Evolutionary conservation across 1,140 invertebrate genomes (phyloP).

Genomic region (Cephus cinctus): DNA sequence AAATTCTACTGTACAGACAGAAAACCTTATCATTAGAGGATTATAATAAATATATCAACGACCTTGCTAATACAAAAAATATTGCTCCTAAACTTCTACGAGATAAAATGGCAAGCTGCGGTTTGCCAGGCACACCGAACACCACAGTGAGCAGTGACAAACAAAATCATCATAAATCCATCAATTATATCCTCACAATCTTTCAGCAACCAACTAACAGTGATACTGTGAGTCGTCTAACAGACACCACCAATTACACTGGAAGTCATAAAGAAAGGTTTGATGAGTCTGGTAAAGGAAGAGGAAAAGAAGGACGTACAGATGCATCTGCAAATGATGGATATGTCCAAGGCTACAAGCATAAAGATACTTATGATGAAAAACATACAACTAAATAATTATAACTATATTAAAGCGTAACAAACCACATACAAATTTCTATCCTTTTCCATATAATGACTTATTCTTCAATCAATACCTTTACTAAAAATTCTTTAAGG

Average conservation of each 20-base stretch:
- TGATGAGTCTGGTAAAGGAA: slow-evolving; percentile 54
- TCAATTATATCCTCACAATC: not conserved
- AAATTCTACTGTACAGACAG: slow-evolving; percentile 19
- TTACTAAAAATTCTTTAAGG: too few species aligned
- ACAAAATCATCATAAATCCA: not conserved
- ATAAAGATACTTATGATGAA: slow-evolving; percentile 25
- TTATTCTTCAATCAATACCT: too few species aligned
- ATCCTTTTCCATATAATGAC: slow-evolving; percentile 6
- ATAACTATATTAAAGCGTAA: not conserved
- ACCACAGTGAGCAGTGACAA: slow-evolving; percentile 34
- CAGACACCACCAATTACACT: slow-evolving; percentile 59
- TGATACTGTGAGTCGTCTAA: slow-evolving; percentile 56
- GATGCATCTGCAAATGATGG: slow-evolving; percentile 48
- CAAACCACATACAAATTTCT: too few species aligned
- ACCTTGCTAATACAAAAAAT: slow-evolving; percentile 61
- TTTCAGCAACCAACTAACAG: slow-evolving; percentile 30
- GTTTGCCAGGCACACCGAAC: slow-evolving; percentile 52
- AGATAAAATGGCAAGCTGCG: slow-evolving; percentile 58
- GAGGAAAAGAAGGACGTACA: slow-evolving; percentile 52
- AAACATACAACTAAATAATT: not conserved
- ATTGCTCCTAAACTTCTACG: slow-evolving; percentile 58
- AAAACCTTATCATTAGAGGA: slow-evolving; percentile 56
- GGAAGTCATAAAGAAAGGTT: slow-evolving; percentile 58
- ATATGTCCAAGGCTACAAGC: slow-evolving; percentile 56
- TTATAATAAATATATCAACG: slow-evolving; percentile 62